Conservation (phyloP, 2,797 vertebrate species). For the Sarcoramphus papa region DNA sequence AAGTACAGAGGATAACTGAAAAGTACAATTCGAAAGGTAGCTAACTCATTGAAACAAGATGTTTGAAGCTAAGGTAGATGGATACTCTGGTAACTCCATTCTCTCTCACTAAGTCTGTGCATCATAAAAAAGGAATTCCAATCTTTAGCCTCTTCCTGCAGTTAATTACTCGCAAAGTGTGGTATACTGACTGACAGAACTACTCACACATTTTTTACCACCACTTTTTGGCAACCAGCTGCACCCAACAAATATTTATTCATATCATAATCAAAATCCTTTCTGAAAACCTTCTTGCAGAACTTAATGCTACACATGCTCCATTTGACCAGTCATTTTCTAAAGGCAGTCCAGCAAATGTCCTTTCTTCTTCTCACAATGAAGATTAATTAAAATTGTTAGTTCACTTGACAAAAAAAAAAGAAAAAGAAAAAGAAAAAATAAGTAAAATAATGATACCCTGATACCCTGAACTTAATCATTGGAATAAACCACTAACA, state of each 20-base stretch:
- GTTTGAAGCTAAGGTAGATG: background rate
- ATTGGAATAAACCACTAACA: background rate
- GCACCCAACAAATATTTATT: background rate
- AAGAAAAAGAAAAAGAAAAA: background rate
- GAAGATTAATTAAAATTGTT: background rate
- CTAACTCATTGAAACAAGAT: background rate
- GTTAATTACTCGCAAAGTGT: background rate
- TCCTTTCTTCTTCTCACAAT: background rate
- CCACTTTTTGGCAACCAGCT: background rate
- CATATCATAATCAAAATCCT: background rate
- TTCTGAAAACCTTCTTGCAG: background rate
- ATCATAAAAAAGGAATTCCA: background rate
- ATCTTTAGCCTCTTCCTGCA: background rate
- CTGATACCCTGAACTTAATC: background rate
- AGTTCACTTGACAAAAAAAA: background rate
- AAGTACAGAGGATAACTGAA: background rate
- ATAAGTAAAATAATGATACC: background rate
- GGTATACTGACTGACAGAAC: background rate
- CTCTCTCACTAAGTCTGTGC: background rate
- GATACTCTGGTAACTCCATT: background rate
- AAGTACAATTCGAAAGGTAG: background rate
- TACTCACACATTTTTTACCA: background rate
- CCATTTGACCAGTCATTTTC: background rate
- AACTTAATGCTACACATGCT: background rate
- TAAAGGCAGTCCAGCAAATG: background rate